Percentiles rank a stretch among this genome's conserved stretches.
These are phyloP conservation scores for Eupeodes corollae DNA, from an alignment of 1,140 invertebrate species.

Conservation along the genomic window DNA sequence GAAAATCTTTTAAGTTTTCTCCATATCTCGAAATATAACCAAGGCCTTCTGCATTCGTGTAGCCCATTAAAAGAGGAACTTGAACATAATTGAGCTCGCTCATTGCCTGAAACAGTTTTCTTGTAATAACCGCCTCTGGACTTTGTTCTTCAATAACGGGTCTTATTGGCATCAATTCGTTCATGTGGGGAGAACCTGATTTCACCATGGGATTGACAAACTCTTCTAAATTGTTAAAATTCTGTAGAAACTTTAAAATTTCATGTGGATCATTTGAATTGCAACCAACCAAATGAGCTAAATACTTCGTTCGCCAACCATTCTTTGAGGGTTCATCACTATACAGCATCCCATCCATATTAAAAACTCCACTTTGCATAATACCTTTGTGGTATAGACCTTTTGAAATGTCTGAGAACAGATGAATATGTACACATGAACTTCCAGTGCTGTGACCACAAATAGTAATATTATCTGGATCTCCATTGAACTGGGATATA, in stretches of 20 bases:
- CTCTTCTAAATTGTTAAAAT: constrained; percentile 7
- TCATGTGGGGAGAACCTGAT: constrained; percentile 35
- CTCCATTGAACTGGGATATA: constrained; percentile 30
- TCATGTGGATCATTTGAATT: constrained; percentile 24
- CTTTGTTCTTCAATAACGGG: not conserved
- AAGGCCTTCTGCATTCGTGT: not conserved
- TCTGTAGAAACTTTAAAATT: constrained; percentile 21
- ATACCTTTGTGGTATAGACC: constrained; percentile 49
- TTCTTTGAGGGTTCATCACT: constrained; percentile 1
- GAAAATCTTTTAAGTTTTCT: too few species aligned
- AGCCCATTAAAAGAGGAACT: too few species aligned
- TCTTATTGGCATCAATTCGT: constrained; percentile 29
- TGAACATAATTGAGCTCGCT: too few species aligned
- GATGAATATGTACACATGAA: constrained; percentile 21
- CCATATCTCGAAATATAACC: too few species aligned
- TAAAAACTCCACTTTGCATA: constrained; percentile 41
- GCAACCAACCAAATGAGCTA: constrained; percentile 18
- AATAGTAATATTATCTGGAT: constrained; percentile 29
- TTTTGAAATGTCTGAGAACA: constrained; percentile 24
- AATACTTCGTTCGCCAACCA: constrained; percentile 2
- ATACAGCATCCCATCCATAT: constrained; percentile 19
- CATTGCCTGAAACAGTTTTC: too few species aligned
- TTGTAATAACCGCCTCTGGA: too few species aligned
- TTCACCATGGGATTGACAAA: not conserved
- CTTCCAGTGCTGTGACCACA: constrained; percentile 34